Evolutionary conservation across 2,797 vertebrate species (phyloP), one percentile per base, ranked within the genome.

Genomic region (Sebastes umbrosus): DNA sequence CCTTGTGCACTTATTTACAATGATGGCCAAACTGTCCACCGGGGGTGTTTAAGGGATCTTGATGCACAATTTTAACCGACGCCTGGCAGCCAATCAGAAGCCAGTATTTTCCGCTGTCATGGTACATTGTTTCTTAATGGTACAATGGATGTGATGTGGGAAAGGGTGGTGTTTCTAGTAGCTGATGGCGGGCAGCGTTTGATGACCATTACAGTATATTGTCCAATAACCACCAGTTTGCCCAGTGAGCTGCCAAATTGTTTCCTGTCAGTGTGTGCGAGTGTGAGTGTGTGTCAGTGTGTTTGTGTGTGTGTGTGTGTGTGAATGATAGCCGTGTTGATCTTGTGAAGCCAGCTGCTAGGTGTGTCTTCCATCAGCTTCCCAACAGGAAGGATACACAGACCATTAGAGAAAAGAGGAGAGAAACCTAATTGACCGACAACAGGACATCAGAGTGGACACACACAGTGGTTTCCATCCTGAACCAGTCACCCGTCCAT

Each of bases 161-260:
- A 73, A 60, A 73, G 62, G 80, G 36, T 59, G 75, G 57, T 83
- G 86, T 82, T 90, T 88, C 76, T 27, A 22, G 54, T 77, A 46
- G 79, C 77, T 76, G 84, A 88, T 83, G 75, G 78, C 20, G 39
- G 0, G 46, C 46, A 50, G 59, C 67, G 46, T 77, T 63, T 77
- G 63, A 88, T 77, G 84, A 82, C 81, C 81, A 80, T 90, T 87
- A 87, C 46, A 63, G 54, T 83, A 71, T 87, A 85, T 83, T 88
- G 88, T 79, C 83, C 79, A 80, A 76, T 90, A 85, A 90, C 75
- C 69, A 65, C 29, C 74, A 82, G 79, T 89, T 83, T 87, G 75
- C 77, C 77, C 82, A 81, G 72, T 83, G 87, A 89, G 64, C 86
- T 73, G 83, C 92, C 86, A 92, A 90, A 94, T 90, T 74, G 86